Evolutionary conservation across 2,888 invertebrate genomes (phyloP), one percentile per base, ranked within the genome.

Genomic region (Entomobrya multifasciata): DNA sequence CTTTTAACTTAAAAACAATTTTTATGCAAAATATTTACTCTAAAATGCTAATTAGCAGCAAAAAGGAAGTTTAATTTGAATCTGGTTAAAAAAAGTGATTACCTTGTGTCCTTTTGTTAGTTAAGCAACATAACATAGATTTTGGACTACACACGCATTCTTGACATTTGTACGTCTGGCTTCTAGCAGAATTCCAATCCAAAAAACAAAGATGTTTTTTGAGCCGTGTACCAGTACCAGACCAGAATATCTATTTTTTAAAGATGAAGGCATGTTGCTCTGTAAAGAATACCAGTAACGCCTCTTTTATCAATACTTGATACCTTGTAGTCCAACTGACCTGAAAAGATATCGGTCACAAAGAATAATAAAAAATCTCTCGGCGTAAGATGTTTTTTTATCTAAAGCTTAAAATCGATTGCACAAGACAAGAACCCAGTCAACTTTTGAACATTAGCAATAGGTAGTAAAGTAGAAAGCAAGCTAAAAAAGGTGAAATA

Each of bases 261-360:
- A 65, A 49, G 3, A 27, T 0, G 36, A 70, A 70, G 67, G 80
- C 80, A 80, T 41, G 55, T 13, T 55, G 5, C 20, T 36, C 20
- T 55, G 36, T 36, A 41, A 47, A 25, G 3, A 6, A 20, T 13
- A 55, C 22, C 6, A 76, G 36, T 10, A 78, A n/a, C 78, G n/a
- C 77, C 77, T 78, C 62, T 62, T n/a, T 60, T 47, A 78, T 82
- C 74, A 82, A 41, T 82, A 55, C n/a, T 22, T n/a, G 0, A 74
- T 76, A 13, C 20, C n/a, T 15, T 65, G 25, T 22, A 78, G n/a
- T 62, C 86, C 86, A 86, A 86, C 81, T 86, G 86, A 86, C 86
- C 86, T 81, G 81, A 86, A 86, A 81, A 86, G 76, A 86, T 86
- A 86, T 86, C 86, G 86, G 86, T 86, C 86, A 86, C n/a, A 60